A percentile compares a stretch with the other conserved stretches of the same genome.
Conservation (phyloP, 2,113 vertebrate species). For the Nannospalax galili region DNA sequence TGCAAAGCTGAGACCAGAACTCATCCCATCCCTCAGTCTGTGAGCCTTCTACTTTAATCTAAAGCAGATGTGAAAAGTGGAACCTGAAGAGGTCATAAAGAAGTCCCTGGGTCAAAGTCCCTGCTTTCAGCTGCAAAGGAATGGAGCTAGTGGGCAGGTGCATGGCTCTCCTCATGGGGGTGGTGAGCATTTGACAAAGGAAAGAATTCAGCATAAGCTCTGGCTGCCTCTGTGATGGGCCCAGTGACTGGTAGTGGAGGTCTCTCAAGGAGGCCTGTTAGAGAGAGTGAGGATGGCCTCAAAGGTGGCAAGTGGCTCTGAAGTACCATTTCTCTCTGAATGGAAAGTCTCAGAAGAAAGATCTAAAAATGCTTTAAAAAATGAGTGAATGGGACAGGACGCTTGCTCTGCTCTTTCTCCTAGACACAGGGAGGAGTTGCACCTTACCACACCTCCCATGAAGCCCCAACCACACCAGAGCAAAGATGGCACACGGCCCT, state of each 20-base stretch:
- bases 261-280: not conserved
- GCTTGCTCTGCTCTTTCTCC: not conserved
- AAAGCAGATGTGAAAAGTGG: not conserved
- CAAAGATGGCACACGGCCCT: not conserved
- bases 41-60: not conserved
- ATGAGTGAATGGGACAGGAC: fast-evolving
- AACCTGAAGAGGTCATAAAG: not conserved
- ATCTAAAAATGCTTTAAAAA: constrained; percentile 4
- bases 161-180: too few relatives aligned
- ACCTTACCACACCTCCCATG: not conserved
- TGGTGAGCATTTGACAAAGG: not conserved
- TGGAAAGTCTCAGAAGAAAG: not conserved
- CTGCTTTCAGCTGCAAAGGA: not conserved
- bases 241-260: not conserved
- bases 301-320: not conserved
- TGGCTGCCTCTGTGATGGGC: not conserved
- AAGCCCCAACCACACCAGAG: not conserved
- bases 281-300: not conserved
- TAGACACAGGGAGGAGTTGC: not conserved
- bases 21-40: not conserved
- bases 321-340: not conserved
- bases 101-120: not conserved
- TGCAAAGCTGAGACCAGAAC: not conserved
- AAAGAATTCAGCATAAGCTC: not conserved
- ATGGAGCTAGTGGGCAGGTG: too few relatives aligned